Evolutionary conservation across 2,113 vertebrate species (phyloP), one percentile per base, ranked within the genome.

Genomic region (Smithornis capensis): DNA sequence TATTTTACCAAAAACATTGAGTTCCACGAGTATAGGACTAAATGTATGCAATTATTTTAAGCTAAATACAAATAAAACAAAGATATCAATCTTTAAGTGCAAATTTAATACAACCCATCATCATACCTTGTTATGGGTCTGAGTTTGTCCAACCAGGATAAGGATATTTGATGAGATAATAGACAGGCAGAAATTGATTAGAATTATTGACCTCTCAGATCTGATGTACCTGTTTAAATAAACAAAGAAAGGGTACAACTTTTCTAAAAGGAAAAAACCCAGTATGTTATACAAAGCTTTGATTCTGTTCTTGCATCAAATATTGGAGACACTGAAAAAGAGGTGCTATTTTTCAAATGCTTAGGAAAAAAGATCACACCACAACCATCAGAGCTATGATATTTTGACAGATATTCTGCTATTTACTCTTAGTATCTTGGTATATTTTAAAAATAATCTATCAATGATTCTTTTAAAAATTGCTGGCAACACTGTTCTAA

Each of bases 141-240:
- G 99, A 65, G 99, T 99, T 97, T 99, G 99, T 97, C 99, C 99
- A 91, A 99, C 98, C 70, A 99, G 97, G 92, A 99, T 99, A 96
- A 99, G 98, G 92, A 99, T 99, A 95, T 99, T 99, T 64, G 99
- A 99, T 96, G 99, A 99, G 97, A 99, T 98, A 97, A 99, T 99
- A 40, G 99, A 99, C 67, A 99, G 97, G 98, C 99, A 99, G 98
- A 99, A 99, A 98, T 99, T 99, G 96, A 99, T 99, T 90, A 99
- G 97, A 97, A 99, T 99, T 97, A 99, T 99, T 77, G 99, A 99
- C 87, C 99, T 97, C 95, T 99, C 99, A 85, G 99, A 99, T 92
- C 99, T 98, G 94, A 99, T 99, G 92, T 99, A 99, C 97, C 99
- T 99, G 94, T 95, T 87, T 49, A 95, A 91, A 97, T 50, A 97